A percentile compares a stretch with the other conserved stretches of the same genome.
These are phyloP conservation scores for Catalaphyllia jardinei DNA, from an alignment of 64 coral and sea anemone genomes.

Conservation along the genomic window DNA sequence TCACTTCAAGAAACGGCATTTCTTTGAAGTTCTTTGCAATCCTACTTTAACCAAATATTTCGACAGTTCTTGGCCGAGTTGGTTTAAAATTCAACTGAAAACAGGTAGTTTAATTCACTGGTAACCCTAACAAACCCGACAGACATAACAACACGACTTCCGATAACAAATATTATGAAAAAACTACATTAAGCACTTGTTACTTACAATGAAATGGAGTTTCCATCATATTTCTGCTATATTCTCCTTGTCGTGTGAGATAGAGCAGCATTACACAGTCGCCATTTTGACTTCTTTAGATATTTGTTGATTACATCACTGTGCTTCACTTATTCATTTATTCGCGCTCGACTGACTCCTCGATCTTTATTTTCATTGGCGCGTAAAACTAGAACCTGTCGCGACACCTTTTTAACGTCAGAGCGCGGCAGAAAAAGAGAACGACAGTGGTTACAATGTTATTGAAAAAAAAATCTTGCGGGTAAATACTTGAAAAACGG, in stretches of 20 bases:
- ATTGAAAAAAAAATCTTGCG: background rate
- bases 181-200: background rate
- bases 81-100: background rate
- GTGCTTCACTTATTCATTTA: constrained; percentile 37
- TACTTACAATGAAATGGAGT: constrained; percentile 10
- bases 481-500: no score
- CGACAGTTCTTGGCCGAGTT: background rate
- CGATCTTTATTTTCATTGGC: constrained; percentile 29
- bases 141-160: background rate
- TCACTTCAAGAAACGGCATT: background rate
- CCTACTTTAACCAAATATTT: constrained; percentile 19
- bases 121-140: background rate
- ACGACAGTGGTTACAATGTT: background rate
- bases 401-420: background rate
- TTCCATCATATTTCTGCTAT: constrained; percentile 21
- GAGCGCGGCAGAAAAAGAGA: background rate
- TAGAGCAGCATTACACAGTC: background rate
- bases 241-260: background rate
- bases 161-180: background rate
- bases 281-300: constrained; percentile 31
- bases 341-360: constrained; percentile 7
- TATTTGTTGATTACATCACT: constrained; percentile 21
- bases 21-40: background rate
- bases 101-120: constrained; percentile 29
- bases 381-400: constrained; percentile 13